Conservation (phyloP, 2,888 invertebrate genomes). For the Drosophila tanythrix region DNA sequence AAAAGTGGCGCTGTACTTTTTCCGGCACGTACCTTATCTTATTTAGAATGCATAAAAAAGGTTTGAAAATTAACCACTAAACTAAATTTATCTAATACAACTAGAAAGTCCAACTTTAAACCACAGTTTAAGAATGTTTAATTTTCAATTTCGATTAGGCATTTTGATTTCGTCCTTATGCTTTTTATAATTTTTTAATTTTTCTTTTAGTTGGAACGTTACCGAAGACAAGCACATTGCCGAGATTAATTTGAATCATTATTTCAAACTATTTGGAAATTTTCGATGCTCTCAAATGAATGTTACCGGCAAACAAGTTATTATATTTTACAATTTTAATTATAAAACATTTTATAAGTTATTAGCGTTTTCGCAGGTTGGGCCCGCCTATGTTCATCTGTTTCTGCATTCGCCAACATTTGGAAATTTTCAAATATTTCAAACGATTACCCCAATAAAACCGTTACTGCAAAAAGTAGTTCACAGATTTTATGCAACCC, state of each 20-base stretch:
- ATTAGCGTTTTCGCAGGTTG: conserved; percentile 85
- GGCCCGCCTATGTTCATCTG: conserved; percentile 92
- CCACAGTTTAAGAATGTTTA: not conserved
- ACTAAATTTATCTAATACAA: not conserved
- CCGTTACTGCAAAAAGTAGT: conserved; percentile 91
- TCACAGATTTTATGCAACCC: conserved; percentile 90
- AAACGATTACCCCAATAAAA: conserved; percentile 92
- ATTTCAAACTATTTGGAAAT: conserved; percentile 35
- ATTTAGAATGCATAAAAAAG: not conserved
- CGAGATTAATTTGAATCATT: conserved; percentile 33
- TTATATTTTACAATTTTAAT: not conserved
- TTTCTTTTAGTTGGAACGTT: conserved; percentile 33
- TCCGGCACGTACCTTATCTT: not conserved
- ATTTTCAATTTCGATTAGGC: not conserved
- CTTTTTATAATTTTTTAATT: not conserved
- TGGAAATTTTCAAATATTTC: conserved; percentile 88
- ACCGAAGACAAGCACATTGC: conserved; percentile 38
- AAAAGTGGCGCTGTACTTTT: not conserved
- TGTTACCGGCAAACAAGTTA: conserved; percentile 39
- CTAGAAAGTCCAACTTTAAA: not conserved
- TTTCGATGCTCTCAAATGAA: conserved; percentile 29
- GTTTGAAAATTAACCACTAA: not conserved
- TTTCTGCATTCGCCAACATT: conserved; percentile 86
- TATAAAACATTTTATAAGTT: not conserved
- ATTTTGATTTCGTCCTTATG: not conserved